Base-by-base conservation (phyloP, 1,140 invertebrate genomes). In the Drosophila auraria region DNA sequence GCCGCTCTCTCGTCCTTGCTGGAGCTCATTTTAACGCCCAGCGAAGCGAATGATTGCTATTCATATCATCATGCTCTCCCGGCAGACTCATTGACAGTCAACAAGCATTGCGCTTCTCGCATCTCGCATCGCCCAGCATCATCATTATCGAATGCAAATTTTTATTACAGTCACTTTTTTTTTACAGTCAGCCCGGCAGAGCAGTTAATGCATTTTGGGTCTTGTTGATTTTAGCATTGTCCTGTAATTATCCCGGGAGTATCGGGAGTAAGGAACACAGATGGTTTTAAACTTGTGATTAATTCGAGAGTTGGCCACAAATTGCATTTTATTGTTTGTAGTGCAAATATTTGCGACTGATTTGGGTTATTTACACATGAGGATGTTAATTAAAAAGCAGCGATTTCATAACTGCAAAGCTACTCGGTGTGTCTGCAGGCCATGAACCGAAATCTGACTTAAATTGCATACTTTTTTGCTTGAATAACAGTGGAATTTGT, bases 91-190 rank as follows among this genome's bases (percentile, higher is more conserved):
- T 77, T 80, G 71, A 84, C 82, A 83, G 66, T 56, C 81, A 75
- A 80, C 82, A 73, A 63, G 78, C 73, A 20, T 20, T 1, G 20
- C 20, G 20, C 20, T 1, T 20, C 20, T 20, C 20, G 20, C 20
- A 73, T 27, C 38, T 14, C 45, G 6, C 45, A 49, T 49, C 45
- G 51, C 17, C 33, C 73, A 63, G 66, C 30, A 71, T 68, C 86
- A 84, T 89, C 82, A 89, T 89, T 89, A 89, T 86, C 79, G 82
- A 76, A 89, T 89, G 86, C 86, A 89, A 89, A 89, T 89, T 89
- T 57, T 84, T 71, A 59, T 83, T n/a, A n/a, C n/a, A n/a, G n/a
- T n/a, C 57, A 54, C 78, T 56, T 62, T 64, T 62, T 59, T n/a
- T 33, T 33, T 54, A 33, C 33, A 33, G 33, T 3, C 33, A 33